Conservation (phyloP, 2,113 vertebrate genomes). For the Hyperoodon ampullatus region DNA sequence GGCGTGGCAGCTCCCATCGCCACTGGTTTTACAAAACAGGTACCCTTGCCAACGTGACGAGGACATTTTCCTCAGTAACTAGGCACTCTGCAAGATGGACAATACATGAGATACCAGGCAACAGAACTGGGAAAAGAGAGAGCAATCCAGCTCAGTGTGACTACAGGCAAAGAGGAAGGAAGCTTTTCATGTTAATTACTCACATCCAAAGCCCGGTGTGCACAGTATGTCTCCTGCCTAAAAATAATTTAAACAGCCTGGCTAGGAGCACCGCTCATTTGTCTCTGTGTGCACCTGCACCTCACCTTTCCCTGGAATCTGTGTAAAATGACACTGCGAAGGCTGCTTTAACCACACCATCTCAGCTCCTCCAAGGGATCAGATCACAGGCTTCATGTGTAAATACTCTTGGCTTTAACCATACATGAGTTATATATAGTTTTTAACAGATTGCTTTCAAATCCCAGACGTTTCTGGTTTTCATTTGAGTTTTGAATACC, state of each 20-base stretch:
- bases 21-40: slow-evolving; percentile 68
- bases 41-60: slow-evolving; percentile 66
- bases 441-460: background rate
- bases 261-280: slow-evolving; percentile 74
- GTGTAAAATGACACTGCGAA: slow-evolving; percentile 73
- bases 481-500: slow-evolving; percentile 11
- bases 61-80: slow-evolving; percentile 71
- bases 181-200: slow-evolving; percentile 82
- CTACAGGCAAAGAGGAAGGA: slow-evolving; percentile 70
- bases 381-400: background rate
- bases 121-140: slow-evolving; percentile 60
- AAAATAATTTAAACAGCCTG: slow-evolving; percentile 82
- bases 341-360: slow-evolving; percentile 70
- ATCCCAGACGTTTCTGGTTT: background rate
- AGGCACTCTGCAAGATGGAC: background rate
- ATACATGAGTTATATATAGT: background rate
- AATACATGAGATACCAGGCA: background rate
- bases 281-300: slow-evolving; percentile 68
- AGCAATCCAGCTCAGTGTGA: slow-evolving; percentile 59
- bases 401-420: slow-evolving; percentile 2
- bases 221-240: slow-evolving; percentile 83
- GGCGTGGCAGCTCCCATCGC: slow-evolving; percentile 55
- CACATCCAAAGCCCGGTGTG: slow-evolving; percentile 75
- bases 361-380: slow-evolving; percentile 69
- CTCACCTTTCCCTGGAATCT: slow-evolving; percentile 77